These are phyloP conservation scores for Zootermopsis nevadensis DNA, from an alignment of 2,888 invertebrate species.

Conservation along the genomic window DNA sequence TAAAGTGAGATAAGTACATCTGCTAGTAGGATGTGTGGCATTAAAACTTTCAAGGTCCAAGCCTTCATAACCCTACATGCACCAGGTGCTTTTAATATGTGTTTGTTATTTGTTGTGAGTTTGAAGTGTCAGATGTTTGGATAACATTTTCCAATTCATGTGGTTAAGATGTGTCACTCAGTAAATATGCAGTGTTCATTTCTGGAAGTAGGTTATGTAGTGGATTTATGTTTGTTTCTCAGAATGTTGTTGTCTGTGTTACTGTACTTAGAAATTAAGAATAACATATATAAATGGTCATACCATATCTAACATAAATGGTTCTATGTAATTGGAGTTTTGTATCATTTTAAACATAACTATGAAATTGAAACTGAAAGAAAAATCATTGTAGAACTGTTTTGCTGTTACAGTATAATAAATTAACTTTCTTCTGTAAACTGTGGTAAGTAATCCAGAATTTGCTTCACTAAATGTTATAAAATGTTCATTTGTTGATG, in stretches of 20 bases:
- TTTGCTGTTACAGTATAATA: background rate
- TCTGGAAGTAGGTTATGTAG: background rate
- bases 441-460: constrained; percentile 23
- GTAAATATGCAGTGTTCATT: background rate
- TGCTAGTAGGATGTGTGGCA: too few species aligned
- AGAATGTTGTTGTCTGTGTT: background rate
- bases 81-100: too few species aligned
- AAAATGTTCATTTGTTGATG: background rate
- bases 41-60: too few species aligned
- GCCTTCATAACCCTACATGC: too few species aligned
- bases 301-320: background rate
- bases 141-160: background rate
- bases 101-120: too few species aligned
- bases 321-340: background rate
- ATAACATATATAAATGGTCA: background rate
- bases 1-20: too few species aligned
- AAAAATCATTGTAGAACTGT: background rate
- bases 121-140: too few species aligned
- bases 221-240: background rate
- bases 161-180: background rate
- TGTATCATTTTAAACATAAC: background rate
- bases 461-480: background rate
- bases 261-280: background rate
- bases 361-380: background rate
- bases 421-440: constrained; percentile 11